phyloP scores from a whole-genome alignment of 2,113 vertebrate species.

The Pelecanoides urinatrix region DNA sequence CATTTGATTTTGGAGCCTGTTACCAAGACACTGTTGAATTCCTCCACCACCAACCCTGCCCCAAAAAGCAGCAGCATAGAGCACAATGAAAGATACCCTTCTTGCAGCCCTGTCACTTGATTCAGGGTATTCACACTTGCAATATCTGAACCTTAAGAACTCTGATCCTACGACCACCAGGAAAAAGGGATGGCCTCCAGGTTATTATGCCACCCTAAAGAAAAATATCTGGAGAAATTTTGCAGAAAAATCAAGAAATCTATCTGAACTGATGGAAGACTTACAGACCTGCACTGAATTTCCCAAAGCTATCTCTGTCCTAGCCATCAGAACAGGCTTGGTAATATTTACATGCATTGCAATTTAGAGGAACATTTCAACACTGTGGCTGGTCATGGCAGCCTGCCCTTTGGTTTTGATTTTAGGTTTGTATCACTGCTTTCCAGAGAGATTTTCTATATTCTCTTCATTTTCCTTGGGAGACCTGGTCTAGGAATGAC shows the following conservation, averaged over 20 bases:
- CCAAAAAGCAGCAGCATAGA: not conserved
- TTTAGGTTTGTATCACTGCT: not conserved
- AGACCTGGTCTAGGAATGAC: not conserved
- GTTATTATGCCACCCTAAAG: not conserved
- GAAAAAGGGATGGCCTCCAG: not conserved
- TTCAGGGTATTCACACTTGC: not conserved
- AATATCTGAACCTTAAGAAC: not conserved
- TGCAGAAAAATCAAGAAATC: not conserved
- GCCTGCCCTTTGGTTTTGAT: not conserved
- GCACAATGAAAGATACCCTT: not conserved
- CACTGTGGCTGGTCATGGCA: not conserved
- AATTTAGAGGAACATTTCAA: not conserved
- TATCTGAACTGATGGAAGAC: not conserved
- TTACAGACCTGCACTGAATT: not conserved
- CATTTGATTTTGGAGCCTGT: not conserved
- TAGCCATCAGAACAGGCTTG: not conserved
- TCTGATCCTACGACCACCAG: not conserved
- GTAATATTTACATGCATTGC: not conserved
- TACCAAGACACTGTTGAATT: not conserved
- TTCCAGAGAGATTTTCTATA: not conserved
- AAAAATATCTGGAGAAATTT: not conserved
- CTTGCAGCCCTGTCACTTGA: not conserved
- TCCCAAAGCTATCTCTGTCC: not conserved
- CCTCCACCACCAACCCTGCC: not conserved
- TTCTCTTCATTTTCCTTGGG: not conserved